Base-by-base conservation (phyloP, 2,113 vertebrate genomes). In the Cyprinodon tularosa region DNA sequence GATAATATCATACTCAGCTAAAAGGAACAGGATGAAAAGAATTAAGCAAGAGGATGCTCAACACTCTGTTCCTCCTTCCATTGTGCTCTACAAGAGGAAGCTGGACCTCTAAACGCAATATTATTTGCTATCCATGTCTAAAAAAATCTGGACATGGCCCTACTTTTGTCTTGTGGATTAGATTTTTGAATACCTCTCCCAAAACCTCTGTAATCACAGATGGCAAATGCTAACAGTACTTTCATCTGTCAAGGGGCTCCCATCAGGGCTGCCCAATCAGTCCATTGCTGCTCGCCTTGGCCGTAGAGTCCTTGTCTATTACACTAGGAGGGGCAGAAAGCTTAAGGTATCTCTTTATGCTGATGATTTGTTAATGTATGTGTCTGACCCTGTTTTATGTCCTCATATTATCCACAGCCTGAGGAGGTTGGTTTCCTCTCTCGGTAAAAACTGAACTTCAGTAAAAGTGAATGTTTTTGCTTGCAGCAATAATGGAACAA, bases 171-270 rank as follows among this genome's bases (percentile, higher is more conserved):
- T 72, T 9, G 1, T 71, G 42, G 13, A 67, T 78, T 3, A 59
- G n/a, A 48, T 29, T 74, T 1, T 20, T 66, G 1, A 66, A 71
- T 13, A n/a, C 39, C 2, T 80, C 66, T 48, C 36, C 71, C 48
- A 74, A 29, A 29, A 36, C 66, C 1, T 79, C 65, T 45, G 13
- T 73, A 17, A 9, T 39, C 3, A 73, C 47, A 3, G 68, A 79
- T 59, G 36, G 40, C 17, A 40, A 39, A 4, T 5, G 2, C 0
- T 74, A 40, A 22, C 15, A 3, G 0, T 64, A 64, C 1, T 73
- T 73, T 5, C 50, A 67, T 15, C 8, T 75, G 53, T 62, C 57
- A 62, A 60, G 74, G 3, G 73, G 53, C 1, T 61, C 57, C 11
- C 8, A 7, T 67, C 44, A 68, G 20, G 44, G 66, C 4, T 77